Conservation (phyloP, 92 coral and sea anemone species). For the Umimayanthus chanpuru region DNA sequence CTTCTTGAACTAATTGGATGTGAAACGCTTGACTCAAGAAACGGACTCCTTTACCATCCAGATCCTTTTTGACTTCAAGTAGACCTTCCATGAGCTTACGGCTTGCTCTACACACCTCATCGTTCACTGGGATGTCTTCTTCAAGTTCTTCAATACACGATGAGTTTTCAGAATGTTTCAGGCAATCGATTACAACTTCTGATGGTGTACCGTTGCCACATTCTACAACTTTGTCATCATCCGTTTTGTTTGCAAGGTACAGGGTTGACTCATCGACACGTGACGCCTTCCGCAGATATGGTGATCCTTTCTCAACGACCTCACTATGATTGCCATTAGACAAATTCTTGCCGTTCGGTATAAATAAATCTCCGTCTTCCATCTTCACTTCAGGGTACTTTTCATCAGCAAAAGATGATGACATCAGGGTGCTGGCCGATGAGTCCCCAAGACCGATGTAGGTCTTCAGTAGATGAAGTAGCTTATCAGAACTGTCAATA, state of each 20-base stretch:
- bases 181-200: background rate
- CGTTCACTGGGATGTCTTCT: constrained; percentile 35
- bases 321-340: background rate
- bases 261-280: constrained; percentile 42
- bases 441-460: constrained; percentile 64
- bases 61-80: constrained; percentile 22
- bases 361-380: constrained; percentile 22
- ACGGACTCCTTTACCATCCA: constrained; percentile 11
- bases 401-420: background rate
- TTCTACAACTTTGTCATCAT: constrained; percentile 80
- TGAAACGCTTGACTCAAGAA: constrained; percentile 20
- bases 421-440: constrained; percentile 43
- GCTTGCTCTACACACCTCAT: constrained; percentile 39
- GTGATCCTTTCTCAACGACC: background rate
- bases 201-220: constrained; percentile 25
- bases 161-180: background rate
- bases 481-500: constrained; percentile 73
- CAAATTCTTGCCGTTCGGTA: constrained; percentile 31
- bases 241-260: constrained; percentile 70
- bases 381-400: constrained; percentile 8
- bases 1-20: background rate
- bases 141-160: background rate
- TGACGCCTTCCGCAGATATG: background rate
- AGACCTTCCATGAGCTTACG: constrained; percentile 22
- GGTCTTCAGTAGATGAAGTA: constrained; percentile 71